Conservation (phyloP, 2,113 vertebrate genomes). For the Nothoprocta pentlandii region DNA sequence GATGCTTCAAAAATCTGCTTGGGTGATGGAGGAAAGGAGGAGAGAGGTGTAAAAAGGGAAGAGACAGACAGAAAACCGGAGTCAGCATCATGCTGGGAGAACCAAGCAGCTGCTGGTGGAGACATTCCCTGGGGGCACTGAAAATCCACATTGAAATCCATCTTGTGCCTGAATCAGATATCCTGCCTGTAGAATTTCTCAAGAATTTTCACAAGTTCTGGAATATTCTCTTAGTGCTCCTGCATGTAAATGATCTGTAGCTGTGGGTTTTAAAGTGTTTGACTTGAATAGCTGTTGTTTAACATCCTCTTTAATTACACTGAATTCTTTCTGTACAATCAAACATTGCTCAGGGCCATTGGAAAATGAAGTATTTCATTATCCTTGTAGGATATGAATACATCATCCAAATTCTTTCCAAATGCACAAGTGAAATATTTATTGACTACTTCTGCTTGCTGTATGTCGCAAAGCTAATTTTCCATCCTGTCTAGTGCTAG, state of each 20-base stretch:
- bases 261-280: conserved; percentile 28
- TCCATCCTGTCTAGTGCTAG: neutral
- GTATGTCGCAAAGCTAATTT: neutral
- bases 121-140: neutral
- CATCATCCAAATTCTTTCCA: conserved; percentile 3
- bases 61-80: neutral
- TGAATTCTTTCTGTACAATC: conserved; percentile 32
- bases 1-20: neutral
- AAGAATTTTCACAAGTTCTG: neutral
- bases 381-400: neutral
- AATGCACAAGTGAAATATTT: conserved; percentile 1
- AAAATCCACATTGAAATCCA: neutral
- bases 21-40: neutral
- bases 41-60: neutral
- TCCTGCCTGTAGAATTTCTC: fast-evolving
- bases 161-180: neutral
- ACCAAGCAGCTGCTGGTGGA: neutral
- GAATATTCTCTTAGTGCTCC: neutral
- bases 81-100: neutral
- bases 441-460: neutral
- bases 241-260: neutral
- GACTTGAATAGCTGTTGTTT: conserved; percentile 52
- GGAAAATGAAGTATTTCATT: conserved; percentile 40
- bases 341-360: conserved; percentile 44
- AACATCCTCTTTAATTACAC: conserved; percentile 63